Base-by-base conservation (phyloP, 2,113 vertebrate genomes). In the Thunnus thynnus region DNA sequence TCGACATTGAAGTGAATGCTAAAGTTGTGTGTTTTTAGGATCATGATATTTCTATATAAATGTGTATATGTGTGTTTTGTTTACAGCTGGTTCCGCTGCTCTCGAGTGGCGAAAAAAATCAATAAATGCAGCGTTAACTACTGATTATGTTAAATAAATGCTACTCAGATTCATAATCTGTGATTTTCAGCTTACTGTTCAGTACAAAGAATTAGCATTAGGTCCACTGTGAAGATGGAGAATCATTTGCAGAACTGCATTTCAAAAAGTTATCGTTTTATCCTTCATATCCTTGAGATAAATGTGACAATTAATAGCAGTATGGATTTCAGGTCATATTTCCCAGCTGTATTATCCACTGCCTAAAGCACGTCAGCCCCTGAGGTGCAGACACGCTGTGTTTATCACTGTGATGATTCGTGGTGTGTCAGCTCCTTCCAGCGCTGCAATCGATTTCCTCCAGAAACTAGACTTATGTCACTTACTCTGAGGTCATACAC, bases 351-450 rank as follows among this genome's bases (percentile, higher is more conserved):
- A 32, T 20, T 27, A 54, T 41, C 0, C 12, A n/a, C 11, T 51
- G 20, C 50, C 32, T 46, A 2, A 22, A 46, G 36, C 20, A 56
- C 25, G 5, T 18, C 12, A 3, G 14, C 5, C 57, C 66, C 52
- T 75, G 22, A 12, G 52, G 22, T 60, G 13, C 56, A 65, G 61
- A 62, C 55, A 64, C 58, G 14, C 27, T n/a, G 14, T 11, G 50
- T 69, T 87, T 69, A 73, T 64, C 55, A 44, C 46, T 27, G 47
- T 79, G 72, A 86, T 61, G 41, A 67, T 57, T 79, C 64, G 50
- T 46, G 51, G 13, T 6, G 22, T 69, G 30, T 82, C 18, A 1
- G 62, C 47, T 22, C 27, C 56, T 48, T 50, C 56, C 36, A 48
- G 79, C 64, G 13, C 5, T 47, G 44, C 22, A 2, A 27, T 80